Evolutionary conservation across 2,888 invertebrate species (phyloP).

Genomic region (Eupithecia tripunctaria): DNA sequence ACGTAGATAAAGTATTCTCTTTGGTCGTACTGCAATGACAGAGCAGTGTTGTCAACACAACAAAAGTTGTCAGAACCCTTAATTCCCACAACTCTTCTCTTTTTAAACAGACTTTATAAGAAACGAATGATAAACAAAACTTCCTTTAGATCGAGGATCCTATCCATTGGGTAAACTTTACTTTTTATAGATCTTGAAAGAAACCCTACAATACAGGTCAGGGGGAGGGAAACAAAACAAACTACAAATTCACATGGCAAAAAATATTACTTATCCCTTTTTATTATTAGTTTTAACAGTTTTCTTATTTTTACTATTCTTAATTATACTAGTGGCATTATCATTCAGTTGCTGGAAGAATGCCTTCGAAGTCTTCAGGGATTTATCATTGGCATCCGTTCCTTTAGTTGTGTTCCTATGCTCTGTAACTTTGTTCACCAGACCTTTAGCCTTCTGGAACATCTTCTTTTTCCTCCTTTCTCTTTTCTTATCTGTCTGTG

Average conservation of each 20-base stretch:
- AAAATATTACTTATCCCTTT: slow-evolving; percentile 54
- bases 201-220: no score
- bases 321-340: slow-evolving; percentile 80
- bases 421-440: slow-evolving; percentile 73
- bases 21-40: no score
- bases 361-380: slow-evolving; percentile 87
- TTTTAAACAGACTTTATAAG: no score
- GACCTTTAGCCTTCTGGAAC: slow-evolving; percentile 85
- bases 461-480: slow-evolving; percentile 94
- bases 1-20: no score
- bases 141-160: no score
- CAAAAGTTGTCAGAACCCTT: no score
- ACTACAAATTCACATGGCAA: neutral
- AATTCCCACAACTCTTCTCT: no score
- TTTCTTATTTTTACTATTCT: slow-evolving; percentile 63
- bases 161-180: no score
- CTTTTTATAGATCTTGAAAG: no score
- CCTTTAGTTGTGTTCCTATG: slow-evolving; percentile 84
- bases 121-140: no score
- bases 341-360: slow-evolving; percentile 95
- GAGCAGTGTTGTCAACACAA: no score
- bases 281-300: slow-evolving; percentile 68
- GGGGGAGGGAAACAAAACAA: neutral
- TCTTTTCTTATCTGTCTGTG: slow-evolving; percentile 94
- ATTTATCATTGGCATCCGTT: slow-evolving; percentile 85